Base-by-base conservation (phyloP, 2,797 vertebrate species). In the Chanos chanos region DNA sequence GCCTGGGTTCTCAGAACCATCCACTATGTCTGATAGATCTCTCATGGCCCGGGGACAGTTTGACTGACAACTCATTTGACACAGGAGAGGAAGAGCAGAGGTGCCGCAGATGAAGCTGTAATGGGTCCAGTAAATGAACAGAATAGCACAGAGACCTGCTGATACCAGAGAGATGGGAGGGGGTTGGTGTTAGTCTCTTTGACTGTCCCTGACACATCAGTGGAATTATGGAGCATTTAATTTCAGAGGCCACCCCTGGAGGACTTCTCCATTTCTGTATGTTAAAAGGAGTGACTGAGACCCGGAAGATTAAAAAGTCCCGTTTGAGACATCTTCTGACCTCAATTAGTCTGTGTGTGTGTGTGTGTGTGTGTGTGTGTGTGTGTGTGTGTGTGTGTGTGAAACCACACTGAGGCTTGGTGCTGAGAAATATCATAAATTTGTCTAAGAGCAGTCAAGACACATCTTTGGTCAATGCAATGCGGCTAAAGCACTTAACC, bases 281-380 rank as follows among this genome's bases (percentile, higher is more conserved):
- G 67, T 80, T 80, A 76, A 74, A 77, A 74, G 59, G 63, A 82
- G 59, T 21, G 12, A 47, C 63, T 39, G 66, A 77, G 60, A 66
- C 52, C 57, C 68, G 68, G 67, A 76, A 70, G 59, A 72, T 52
- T 71, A 64, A 81, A 78, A 74, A 61, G 71, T 74, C 75, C 48
- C 5, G 51, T 71, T 64, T 58, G 74, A 73, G 67, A 75, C 74
- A 66, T 71, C 57, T 50, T 15, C 18, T 84, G 78, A 86, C 81
- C 82, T 84, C 83, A 85, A 81, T 88, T 85, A 88, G 66, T 39
- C 62, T 73, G 64, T 36, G 4, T 63, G 59, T 64, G 67, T 75
- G 65, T 36, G 3, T 10, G 22, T 3, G 5, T n/a, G 10, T 18
- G n/a, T 33, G 7, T 33, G 7, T 33, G 2, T 6, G 2, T 10